Evolutionary conservation across 2,797 vertebrate genomes (phyloP), one percentile per base, ranked within the genome.

Genomic region (Betta splendens): DNA sequence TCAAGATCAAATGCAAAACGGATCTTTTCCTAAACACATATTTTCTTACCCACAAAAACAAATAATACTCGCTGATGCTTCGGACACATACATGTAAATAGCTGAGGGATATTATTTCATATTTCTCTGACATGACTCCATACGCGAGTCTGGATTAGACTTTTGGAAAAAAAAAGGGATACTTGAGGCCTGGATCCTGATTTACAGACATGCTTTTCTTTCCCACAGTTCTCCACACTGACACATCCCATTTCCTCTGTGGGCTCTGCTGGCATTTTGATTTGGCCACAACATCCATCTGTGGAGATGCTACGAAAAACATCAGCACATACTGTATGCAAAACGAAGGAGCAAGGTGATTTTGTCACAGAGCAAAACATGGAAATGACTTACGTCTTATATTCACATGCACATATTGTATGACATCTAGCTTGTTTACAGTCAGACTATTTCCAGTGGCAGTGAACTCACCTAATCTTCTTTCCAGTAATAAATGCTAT

Each of bases 21-120:
- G 2, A 4, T 32, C 15, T 52, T 72, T 77, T 68, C 62, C 63
- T 33, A 49, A 71, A 72, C 55, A 42, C 16, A 16, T n/a, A n/a
- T 33, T 40, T 51, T 23, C 63, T 69, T 23, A 55, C 72, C 56
- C 53, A 50, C 47, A 49, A 46, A 64, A 44, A 35, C 18, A 58
- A 69, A 58, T 64, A 48, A 42, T 51, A 12, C 8, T 5, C 16
- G 17, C 5, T 1, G 4, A 38, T 9, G 36, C 43, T 63, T 69
- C 40, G 39, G 53, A 42, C 40, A 44, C 54, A 23, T 80, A 66
- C 45, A 64, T 7, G 8, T 72, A 69, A 80, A 87, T 58, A 72
- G 62, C 54, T 53, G 67, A 67, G 37, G 64, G 47, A 44, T 59
- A 47, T 72, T 72, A 69, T 72, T 85, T 71, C 79, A 73, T 62